Percentiles rank a stretch among this genome's conserved stretches.
Conservation (phyloP, 2,888 invertebrate species). For the Hydrotaea cyrtoneurina region DNA sequence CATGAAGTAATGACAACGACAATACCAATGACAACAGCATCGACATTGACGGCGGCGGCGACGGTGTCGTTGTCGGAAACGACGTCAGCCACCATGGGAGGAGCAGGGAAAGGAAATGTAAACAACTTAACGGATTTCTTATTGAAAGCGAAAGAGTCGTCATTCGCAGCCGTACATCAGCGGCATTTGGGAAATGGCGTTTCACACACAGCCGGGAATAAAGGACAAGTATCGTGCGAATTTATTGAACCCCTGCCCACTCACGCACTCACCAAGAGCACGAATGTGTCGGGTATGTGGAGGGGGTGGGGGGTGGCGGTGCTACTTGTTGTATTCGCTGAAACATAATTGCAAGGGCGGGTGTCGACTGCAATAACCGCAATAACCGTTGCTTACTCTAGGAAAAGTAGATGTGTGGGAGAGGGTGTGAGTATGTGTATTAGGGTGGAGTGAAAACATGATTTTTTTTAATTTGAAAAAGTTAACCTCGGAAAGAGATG, state of each 20-base stretch:
- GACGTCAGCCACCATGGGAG: conserved; percentile 3
- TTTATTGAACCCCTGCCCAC: conserved; percentile 55
- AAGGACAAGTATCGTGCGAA: conserved; percentile 58
- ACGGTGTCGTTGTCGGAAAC: background rate
- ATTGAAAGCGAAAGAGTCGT: conserved; percentile 53
- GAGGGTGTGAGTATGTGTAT: too few species aligned
- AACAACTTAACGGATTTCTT: conserved; percentile 66
- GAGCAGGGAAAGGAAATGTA: conserved; percentile 56
- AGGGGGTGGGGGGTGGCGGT: conserved; percentile 42
- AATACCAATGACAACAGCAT: conserved; percentile 5
- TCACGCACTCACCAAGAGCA: background rate
- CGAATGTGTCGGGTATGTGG: too few species aligned
- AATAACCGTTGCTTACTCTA: conserved; percentile 52
- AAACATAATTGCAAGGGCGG: conserved; percentile 64
- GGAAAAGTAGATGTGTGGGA: background rate
- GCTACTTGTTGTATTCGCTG: conserved; percentile 55
- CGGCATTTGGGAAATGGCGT: conserved; percentile 37
- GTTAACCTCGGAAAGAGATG: too few species aligned
- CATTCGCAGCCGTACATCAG: conserved; percentile 35
- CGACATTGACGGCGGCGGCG: background rate
- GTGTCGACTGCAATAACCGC: conserved; percentile 64
- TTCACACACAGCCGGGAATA: conserved; percentile 42
- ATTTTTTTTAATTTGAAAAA: too few species aligned
- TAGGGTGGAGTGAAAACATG: too few species aligned
- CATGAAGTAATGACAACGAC: conserved; percentile 36